A percentile compares a stretch with the other conserved stretches of the same genome.
These are phyloP conservation scores for Sebastes hubbsi DNA, from an alignment of 2,797 vertebrate species.

Conservation along the genomic window DNA sequence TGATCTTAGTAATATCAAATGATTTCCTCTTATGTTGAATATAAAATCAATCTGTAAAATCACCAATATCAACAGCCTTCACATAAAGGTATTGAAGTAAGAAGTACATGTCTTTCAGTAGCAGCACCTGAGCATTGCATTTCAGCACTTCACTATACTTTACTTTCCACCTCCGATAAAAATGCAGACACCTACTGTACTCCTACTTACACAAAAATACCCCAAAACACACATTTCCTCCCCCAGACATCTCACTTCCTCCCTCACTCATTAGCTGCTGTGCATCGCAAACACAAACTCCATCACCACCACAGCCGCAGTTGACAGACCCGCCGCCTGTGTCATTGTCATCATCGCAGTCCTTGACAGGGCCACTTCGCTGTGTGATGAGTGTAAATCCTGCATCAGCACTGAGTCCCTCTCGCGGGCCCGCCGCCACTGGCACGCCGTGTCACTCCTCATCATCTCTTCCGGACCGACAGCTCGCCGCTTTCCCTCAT, in stretches of 20 bases:
- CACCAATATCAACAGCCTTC: background rate
- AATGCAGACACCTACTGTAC: background rate
- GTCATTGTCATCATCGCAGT: slow-evolving; percentile 38
- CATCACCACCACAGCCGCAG: background rate
- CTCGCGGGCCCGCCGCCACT: slow-evolving; percentile 22
- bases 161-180: slow-evolving; percentile 2
- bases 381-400: slow-evolving; percentile 54
- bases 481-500: slow-evolving; percentile 13
- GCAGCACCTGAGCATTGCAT: background rate
- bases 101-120: background rate
- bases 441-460: slow-evolving; percentile 52
- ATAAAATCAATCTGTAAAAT: background rate
- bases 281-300: slow-evolving; percentile 23
- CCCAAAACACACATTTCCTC: background rate
- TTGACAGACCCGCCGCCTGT: slow-evolving; percentile 19
- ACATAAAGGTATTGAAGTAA: background rate
- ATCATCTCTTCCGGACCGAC: slow-evolving; percentile 36
- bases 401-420: slow-evolving; percentile 63
- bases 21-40: background rate
- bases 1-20: background rate
- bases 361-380: slow-evolving; percentile 45
- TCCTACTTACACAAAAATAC: background rate
- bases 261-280: slow-evolving; percentile 18
- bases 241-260: background rate
- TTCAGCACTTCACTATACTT: background rate